Conservation (phyloP, 2,113 vertebrate genomes). For the Ailurus styani region DNA sequence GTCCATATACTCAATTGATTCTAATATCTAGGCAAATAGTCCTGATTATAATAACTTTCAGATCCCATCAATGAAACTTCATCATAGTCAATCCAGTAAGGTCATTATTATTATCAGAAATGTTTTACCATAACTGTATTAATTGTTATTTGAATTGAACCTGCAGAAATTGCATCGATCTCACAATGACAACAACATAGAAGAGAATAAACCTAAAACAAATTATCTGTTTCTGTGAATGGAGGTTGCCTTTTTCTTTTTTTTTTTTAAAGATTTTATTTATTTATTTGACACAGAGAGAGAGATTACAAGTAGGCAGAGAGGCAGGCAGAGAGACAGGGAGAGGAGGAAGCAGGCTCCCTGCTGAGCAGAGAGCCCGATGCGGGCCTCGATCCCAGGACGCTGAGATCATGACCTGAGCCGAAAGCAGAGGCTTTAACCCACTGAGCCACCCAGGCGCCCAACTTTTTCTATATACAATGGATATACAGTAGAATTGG, state of each 20-base stretch:
- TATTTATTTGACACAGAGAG: too few species aligned
- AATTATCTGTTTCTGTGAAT: not conserved
- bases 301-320: too few species aligned
- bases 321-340: too few species aligned
- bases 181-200: not conserved
- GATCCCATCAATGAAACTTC: not conserved
- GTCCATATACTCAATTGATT: not conserved
- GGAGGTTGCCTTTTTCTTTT: not conserved
- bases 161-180: not conserved
- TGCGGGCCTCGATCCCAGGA: too few species aligned
- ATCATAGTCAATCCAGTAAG: not conserved
- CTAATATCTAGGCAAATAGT: not conserved
- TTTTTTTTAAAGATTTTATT: too few species aligned
- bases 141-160: not conserved
- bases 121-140: not conserved
- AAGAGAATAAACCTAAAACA: not conserved
- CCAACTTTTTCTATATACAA: not conserved
- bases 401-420: too few species aligned
- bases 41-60: not conserved
- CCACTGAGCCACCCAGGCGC: too few species aligned
- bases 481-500: not conserved
- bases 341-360: too few species aligned
- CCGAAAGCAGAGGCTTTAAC: too few species aligned
- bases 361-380: too few species aligned
- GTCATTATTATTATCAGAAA: not conserved